A percentile compares a stretch with the other conserved stretches of the same genome.
Conservation (phyloP, 2,797 vertebrate genomes). For the Neosilurus mollespiculum region DNA sequence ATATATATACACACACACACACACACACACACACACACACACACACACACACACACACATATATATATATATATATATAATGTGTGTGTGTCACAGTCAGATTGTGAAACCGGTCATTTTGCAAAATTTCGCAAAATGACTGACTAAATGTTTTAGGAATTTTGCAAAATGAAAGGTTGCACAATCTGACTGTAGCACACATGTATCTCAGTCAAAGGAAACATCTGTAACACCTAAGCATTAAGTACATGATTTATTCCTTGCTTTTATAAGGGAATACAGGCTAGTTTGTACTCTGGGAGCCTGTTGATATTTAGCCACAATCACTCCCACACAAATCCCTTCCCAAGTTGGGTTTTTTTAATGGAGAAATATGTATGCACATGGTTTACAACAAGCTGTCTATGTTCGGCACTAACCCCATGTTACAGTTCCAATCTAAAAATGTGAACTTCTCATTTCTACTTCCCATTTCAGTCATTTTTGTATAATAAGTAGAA, state of each 20-base stretch:
- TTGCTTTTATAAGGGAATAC: not conserved
- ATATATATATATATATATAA: too few relatives aligned
- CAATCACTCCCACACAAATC: not conserved
- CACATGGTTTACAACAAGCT: not conserved
- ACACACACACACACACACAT: too few relatives aligned
- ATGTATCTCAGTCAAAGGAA: not conserved
- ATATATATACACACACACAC: too few relatives aligned
- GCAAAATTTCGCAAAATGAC: too few relatives aligned
- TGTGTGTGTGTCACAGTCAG: too few relatives aligned
- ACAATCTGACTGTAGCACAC: not conserved
- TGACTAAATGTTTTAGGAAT: too few relatives aligned
- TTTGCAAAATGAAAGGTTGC: too few relatives aligned
- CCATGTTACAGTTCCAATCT: not conserved
- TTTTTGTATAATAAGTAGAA: not conserved
- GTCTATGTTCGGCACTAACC: not conserved
- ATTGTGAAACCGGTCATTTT: too few relatives aligned
- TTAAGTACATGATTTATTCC: not conserved
- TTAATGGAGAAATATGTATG: not conserved
- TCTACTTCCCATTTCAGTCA: not conserved
- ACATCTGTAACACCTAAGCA: not conserved
- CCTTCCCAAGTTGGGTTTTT: not conserved
- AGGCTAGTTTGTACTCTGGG: not conserved
- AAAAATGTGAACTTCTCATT: not conserved
- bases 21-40: too few relatives aligned
- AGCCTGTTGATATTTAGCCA: constrained; percentile 1